Conservation (phyloP, 1,140 invertebrate species). For the Laodelphax striatellus region DNA sequence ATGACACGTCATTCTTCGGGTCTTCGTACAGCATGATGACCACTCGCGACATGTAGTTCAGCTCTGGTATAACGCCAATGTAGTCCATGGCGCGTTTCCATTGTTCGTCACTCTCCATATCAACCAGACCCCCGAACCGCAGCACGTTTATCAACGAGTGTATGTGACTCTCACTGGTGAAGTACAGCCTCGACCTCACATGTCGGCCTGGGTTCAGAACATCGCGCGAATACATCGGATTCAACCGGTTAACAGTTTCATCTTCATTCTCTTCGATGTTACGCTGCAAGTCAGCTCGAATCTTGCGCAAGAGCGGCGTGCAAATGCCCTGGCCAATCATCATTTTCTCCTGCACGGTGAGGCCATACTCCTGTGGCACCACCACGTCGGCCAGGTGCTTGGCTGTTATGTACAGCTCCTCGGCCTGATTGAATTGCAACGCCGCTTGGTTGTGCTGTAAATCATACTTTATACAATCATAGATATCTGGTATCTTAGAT, state of each 20-base stretch:
- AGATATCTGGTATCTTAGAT: conserved; percentile 98
- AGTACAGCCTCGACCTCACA: conserved; percentile 93
- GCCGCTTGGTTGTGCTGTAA: conserved; percentile 95
- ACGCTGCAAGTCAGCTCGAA: conserved; percentile 85
- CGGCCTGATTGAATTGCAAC: conserved; percentile 84
- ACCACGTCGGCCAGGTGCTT: conserved; percentile 96
- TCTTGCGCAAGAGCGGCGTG: conserved; percentile 91
- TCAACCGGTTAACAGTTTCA: conserved; percentile 88
- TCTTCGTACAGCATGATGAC: neutral
- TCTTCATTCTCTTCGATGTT: conserved; percentile 73
- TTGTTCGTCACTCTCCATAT: conserved; percentile 29
- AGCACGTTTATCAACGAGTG: conserved; percentile 95
- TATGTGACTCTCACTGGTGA: conserved; percentile 98
- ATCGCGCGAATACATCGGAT: conserved; percentile 95
- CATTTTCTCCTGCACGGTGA: conserved; percentile 90
- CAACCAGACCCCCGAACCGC: conserved; percentile 82
- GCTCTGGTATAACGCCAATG: neutral
- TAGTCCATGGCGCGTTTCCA: neutral
- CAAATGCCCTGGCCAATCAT: conserved; percentile 96
- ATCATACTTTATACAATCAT: conserved; percentile 99
- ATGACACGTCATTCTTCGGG: neutral
- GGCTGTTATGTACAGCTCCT: conserved; percentile 89
- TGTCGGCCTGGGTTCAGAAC: conserved; percentile 95
- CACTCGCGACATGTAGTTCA: neutral
- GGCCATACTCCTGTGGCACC: conserved; percentile 98